Base-by-base conservation (phyloP, 2,113 vertebrate genomes). In the Sphaerodactylus townsendi region DNA sequence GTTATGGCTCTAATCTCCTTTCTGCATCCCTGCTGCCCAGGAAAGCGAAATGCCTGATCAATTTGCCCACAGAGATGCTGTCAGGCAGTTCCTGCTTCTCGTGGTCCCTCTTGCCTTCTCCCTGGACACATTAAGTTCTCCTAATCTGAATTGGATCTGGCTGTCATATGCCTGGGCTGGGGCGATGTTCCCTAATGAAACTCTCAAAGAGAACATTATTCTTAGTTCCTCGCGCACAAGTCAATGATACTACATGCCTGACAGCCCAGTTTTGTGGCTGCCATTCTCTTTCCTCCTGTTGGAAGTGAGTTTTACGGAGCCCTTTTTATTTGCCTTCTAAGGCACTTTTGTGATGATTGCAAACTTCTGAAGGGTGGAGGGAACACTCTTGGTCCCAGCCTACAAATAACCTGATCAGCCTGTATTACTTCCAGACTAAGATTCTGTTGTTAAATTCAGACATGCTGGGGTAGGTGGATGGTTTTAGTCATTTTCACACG, bases 51-150 rank as follows among this genome's bases (percentile, higher is more conserved):
- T 65, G 69, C 33, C 44, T n/a, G 50, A 83, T 83, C 82, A 68
- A 50, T 76, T 76, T 83, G 72, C 39, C 72, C 77, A 64, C n/a
- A 46, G 71, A 75, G 81, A 71, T 70, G 9, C 68, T 82, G 81
- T 82, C 56, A 48, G 21, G 50, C 41, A 30, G 66, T 72, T 85
- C 19, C 37, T 14, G 23, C 44, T 48, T 62, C 59, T 78, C 66
- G 59, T 10, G 37, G 53, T 28, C 72, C 64, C 28, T 10, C 74
- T 11, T 37, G 64, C 44, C 23, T 25, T 17, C 39, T 41, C 70
- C 69, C 68, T 64, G 50, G 53, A 37, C 39, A 35, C 83, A 39
- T 72, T 21, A 72, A 3, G 23, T 72, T 78, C 46, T 21, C 39
- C 65, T 62, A 39, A 83, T 79, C 76, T 46, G 76, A 35, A 85